Evolutionary conservation across 35 echinoderm and acorn worm species (phyloP), one percentile per base, ranked within the genome.

Genomic region (Anneissia japonica): DNA sequence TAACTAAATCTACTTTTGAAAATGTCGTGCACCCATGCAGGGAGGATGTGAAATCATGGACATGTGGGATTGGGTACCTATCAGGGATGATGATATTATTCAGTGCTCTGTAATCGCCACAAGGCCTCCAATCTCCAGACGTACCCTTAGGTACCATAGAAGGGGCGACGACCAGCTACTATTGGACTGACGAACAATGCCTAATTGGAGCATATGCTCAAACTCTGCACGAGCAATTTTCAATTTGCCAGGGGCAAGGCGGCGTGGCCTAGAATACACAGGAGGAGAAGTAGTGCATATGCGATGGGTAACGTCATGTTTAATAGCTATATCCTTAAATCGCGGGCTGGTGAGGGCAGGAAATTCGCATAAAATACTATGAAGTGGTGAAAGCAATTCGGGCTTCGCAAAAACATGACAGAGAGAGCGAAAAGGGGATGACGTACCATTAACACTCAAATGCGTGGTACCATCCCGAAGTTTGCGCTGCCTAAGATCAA

Each of bases 101-200:
- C 12, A 93, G 77, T 0, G 77, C 83, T 21, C 84, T 38, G 43
- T 95, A 95, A 43, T 95, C 93, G 0, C 88, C 86, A 74, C 93
- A 95, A 12, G 88, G 88, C 10, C 88, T 34, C 84, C 92, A 94
- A 82, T 94, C 85, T 19, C 79, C 88, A 16, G 11, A 3, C 29
- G 88, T 41, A 43, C 85, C 82, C 33, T 91, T 91, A 11, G 89
- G 76, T 13, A 87, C 90, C 84, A 87, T 87, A 35, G 87, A 31
- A 88, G 79, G 9, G 85, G 90, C 7, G 84, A 87, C 3, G 85
- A 30, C 51, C 51, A 64, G 19, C 51, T 19, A 23, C 51, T 64
- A 19, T 64, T 6, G 11, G 51, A 64, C 5, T 9, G 51, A 2
- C 26, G 51, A 23, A 64, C 26, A 23, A 64, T 64, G 5, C 51